Base-by-base conservation (phyloP, 2,113 vertebrate genomes). In the Menidia beryllina region DNA sequence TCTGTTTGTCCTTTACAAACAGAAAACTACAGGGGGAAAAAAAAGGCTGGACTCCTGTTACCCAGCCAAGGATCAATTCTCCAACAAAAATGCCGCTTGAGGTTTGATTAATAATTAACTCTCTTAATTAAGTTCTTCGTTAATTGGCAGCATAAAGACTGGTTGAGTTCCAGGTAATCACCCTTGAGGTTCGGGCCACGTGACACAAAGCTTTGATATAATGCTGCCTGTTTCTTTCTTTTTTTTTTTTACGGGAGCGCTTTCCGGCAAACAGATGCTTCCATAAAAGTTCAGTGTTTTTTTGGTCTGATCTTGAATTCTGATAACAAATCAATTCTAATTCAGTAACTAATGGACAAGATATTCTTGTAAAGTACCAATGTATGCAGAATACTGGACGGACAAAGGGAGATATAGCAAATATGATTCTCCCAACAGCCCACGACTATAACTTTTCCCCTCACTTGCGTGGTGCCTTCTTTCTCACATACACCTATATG, bases 71-170 rank as follows among this genome's bases (percentile, higher is more conserved):
- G 76, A 66, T 47, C 41, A 69, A 69, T 30, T 54, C 75, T 74
- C 67, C 75, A 80, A 81, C 75, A 74, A 72, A 81, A 70, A 58
- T 5, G 20, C 39, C 76, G 69, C 78, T 36, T 8, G 68, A 74
- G 78, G 68, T 62, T 56, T 57, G 70, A 75, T 81, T 68, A 81
- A 83, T 77, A 79, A 88, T 89, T 82, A 81, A 86, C 71, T 75
- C 63, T 23, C 59, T 75, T 85, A 82, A 87, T 87, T 72, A 86
- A 85, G 79, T 79, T 60, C 56, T 41, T 47, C 73, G 65, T 70
- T 88, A 79, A 82, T 72, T 75, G 69, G 84, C 73, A 45, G 60
- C 49, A 20, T 54, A 72, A 60, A 67, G 75, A 45, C 66, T 56
- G 49, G 77, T 58, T 67, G 58, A 45, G 21, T 68, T 64, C 61